phyloP scores from a whole-genome alignment of 2,797 vertebrate species.

The Gymnothorax javanicus region DNA sequence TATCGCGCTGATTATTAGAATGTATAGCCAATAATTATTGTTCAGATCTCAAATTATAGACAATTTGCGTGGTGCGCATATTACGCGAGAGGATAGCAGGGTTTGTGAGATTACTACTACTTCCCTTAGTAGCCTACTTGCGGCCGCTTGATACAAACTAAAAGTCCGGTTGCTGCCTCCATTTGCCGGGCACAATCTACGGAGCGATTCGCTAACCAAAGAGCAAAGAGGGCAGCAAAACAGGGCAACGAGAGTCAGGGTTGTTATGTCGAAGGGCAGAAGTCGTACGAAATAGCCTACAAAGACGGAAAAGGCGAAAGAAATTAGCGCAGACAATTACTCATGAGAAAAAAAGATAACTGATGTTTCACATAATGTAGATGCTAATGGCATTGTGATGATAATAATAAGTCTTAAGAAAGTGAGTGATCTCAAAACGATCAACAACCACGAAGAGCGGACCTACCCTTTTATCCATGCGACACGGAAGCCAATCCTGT shows the following conservation, averaged over 20 bases:
- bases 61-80: not conserved
- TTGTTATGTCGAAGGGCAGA: conserved; percentile 32
- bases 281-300: conserved; percentile 24
- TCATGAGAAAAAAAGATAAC: not conserved
- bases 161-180: conserved; percentile 15
- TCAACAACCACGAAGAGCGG: conserved; percentile 31
- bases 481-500: conserved; percentile 71
- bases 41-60: not conserved
- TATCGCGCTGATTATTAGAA: conserved; percentile 3
- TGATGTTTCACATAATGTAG: not conserved
- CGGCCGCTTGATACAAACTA: conserved; percentile 11
- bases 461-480: conserved; percentile 83
- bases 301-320: not conserved
- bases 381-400: not conserved
- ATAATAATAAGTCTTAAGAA: conserved; percentile 13
- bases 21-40: not conserved
- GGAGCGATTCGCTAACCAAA: conserved; percentile 16
- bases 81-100: not conserved
- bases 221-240: conserved; percentile 3
- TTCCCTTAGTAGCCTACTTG: not conserved
- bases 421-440: conserved; percentile 18
- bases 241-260: conserved; percentile 7
- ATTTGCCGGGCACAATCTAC: not conserved
- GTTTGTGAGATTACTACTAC: not conserved
- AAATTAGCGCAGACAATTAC: not conserved